Conservation (phyloP, 2,113 vertebrate species). For the Rhagologus leucostigma region DNA sequence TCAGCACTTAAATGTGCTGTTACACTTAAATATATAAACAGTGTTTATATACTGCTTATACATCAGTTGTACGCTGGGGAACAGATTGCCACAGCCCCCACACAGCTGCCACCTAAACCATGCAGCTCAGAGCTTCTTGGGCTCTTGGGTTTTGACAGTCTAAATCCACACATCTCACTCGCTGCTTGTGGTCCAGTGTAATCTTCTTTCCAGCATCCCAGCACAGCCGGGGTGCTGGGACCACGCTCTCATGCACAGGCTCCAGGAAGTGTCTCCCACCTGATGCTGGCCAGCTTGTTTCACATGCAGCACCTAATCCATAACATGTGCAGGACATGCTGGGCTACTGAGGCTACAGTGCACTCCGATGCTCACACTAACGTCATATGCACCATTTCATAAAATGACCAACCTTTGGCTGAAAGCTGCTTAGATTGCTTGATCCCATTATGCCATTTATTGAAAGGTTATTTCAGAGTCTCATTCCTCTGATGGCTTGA, state of each 20-base stretch:
- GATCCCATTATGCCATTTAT: slow-evolving; percentile 16
- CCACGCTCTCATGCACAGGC: rapidly evolving
- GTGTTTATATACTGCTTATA: slow-evolving; percentile 12
- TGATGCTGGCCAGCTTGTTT: background rate
- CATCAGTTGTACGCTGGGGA: background rate
- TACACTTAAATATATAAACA: slow-evolving; percentile 18
- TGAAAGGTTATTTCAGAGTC: slow-evolving; percentile 43
- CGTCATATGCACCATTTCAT: background rate
- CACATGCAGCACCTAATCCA: background rate
- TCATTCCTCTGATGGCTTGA: slow-evolving; percentile 34
- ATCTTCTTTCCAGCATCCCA: background rate
- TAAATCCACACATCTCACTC: background rate
- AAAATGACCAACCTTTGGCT: slow-evolving; percentile 8
- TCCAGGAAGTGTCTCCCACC: background rate
- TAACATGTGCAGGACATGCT: rapidly evolving
- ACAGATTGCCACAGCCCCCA: slow-evolving; percentile 49
- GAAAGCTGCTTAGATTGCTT: slow-evolving; percentile 38
- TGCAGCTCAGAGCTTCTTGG: background rate
- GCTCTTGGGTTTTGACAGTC: background rate
- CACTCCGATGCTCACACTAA: background rate
- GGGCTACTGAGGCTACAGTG: background rate
- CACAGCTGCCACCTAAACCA: slow-evolving; percentile 35
- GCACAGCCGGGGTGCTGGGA: background rate
- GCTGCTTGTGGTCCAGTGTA: background rate
- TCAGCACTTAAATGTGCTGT: slow-evolving; percentile 8